A percentile compares a stretch with the other conserved stretches of the same genome.
Evolutionary conservation across 2,888 invertebrate species (phyloP).

Genomic region (Oscheius sp.): DNA sequence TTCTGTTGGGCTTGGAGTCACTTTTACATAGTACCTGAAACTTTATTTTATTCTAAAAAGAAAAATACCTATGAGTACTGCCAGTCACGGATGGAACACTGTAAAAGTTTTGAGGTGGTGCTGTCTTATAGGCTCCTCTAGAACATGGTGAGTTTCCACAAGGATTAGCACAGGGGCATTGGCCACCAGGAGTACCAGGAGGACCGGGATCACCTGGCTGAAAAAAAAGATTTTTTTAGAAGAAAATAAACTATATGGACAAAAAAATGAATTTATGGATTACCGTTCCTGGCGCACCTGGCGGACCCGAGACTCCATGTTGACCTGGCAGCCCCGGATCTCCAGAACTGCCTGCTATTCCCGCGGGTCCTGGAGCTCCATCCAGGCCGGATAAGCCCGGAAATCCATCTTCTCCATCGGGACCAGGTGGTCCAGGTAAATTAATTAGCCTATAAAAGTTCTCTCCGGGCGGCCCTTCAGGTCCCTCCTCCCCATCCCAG

Average conservation of each 20-base stretch:
- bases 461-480: background rate
- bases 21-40: conserved; percentile 11
- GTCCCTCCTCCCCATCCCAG: background rate
- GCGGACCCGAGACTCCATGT: conserved; percentile 7
- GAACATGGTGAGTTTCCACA: background rate
- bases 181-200: background rate
- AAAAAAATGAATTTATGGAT: background rate
- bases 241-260: background rate
- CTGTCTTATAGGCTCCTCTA: background rate
- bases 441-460: background rate
- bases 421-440: conserved; percentile 34
- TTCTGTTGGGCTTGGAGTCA: background rate
- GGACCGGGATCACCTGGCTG: conserved; percentile 12
- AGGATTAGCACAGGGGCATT: background rate
- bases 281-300: conserved; percentile 1
- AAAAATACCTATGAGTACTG: conserved; percentile 2
- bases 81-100: background rate
- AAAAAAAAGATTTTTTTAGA: background rate
- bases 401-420: conserved; percentile 61
- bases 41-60: background rate
- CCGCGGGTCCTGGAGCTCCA: background rate
- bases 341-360: background rate
- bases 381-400: conserved; percentile 51
- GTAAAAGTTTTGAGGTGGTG: background rate
- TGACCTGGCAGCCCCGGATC: conserved; percentile 1